A percentile compares a stretch with the other conserved stretches of the same genome.
phyloP scores from a whole-genome alignment of 2,113 vertebrate genomes.

The Blennius ocellaris region DNA sequence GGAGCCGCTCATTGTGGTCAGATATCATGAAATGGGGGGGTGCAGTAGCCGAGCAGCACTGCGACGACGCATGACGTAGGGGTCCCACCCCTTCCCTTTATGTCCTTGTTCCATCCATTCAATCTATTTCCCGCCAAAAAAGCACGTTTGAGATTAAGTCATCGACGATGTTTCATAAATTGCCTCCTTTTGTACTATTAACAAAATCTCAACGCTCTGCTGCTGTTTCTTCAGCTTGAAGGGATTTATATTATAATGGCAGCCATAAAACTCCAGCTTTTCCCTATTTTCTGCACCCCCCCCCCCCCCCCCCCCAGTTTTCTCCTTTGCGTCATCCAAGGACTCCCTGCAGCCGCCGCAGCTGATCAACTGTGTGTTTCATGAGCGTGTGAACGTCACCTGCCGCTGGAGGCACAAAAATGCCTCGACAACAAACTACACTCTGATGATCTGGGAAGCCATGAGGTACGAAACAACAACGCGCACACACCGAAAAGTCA shows the following conservation, averaged over 20 bases:
- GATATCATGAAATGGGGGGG: no score
- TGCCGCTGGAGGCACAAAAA: constrained; percentile 71
- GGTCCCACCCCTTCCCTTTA: no score
- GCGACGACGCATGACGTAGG: no score
- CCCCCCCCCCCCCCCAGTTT: constrained; percentile 7
- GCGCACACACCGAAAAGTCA: no score
- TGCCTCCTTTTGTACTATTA: no score
- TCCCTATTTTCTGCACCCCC: constrained; percentile 14
- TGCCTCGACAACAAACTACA: constrained; percentile 41
- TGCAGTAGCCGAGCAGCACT: no score
- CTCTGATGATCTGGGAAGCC: constrained; percentile 44
- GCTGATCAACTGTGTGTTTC: constrained; percentile 66
- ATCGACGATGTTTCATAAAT: no score
- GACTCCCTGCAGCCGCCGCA: constrained; percentile 5
- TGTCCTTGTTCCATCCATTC: no score
- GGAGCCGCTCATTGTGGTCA: no score
- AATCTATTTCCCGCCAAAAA: no score
- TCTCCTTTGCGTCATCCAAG: constrained; percentile 6
- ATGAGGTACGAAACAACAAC: constrained; percentile 43
- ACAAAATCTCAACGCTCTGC: not conserved
- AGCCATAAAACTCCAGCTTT: constrained; percentile 1
- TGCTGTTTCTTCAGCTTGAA: not conserved
- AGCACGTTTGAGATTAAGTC: no score
- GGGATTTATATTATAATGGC: no score
- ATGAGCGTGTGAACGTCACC: constrained; percentile 62